phyloP scores from a whole-genome alignment of 2,113 vertebrate genomes.

The Morphnarchus princeps region DNA sequence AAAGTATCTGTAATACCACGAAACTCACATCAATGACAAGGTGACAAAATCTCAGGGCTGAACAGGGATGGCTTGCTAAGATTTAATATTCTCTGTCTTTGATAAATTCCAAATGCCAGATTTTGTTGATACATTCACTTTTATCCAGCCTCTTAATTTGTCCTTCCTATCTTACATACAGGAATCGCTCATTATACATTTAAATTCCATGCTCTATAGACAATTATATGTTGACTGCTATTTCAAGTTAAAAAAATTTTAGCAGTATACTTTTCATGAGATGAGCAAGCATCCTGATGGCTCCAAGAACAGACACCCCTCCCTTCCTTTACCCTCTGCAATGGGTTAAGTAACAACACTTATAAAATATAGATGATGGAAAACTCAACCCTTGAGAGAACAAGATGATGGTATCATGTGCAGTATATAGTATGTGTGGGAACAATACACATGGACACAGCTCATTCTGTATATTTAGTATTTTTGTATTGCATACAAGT shows the following conservation, averaged over 20 bases:
- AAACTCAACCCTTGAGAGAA: constrained; percentile 41
- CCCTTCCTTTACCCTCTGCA: background rate
- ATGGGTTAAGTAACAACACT: constrained; percentile 38
- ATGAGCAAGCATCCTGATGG: background rate
- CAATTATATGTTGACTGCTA: background rate
- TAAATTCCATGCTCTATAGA: background rate
- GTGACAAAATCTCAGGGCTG: background rate
- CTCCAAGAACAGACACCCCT: background rate
- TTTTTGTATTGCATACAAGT: background rate
- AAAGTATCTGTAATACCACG: background rate
- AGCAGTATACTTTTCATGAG: background rate
- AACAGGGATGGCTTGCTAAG: background rate
- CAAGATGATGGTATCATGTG: background rate
- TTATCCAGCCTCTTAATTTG: background rate
- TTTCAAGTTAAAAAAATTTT: background rate
- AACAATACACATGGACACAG: background rate
- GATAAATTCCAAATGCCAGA: background rate
- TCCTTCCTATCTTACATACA: background rate
- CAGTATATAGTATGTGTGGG: background rate
- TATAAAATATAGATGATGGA: constrained; percentile 72
- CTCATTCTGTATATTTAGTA: background rate
- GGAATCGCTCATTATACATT: background rate
- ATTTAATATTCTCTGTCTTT: background rate
- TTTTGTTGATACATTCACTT: background rate
- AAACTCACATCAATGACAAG: background rate